Evolutionary conservation across 1,140 invertebrate genomes (phyloP), one percentile per base, ranked within the genome.

Genomic region (Sipha flava): DNA sequence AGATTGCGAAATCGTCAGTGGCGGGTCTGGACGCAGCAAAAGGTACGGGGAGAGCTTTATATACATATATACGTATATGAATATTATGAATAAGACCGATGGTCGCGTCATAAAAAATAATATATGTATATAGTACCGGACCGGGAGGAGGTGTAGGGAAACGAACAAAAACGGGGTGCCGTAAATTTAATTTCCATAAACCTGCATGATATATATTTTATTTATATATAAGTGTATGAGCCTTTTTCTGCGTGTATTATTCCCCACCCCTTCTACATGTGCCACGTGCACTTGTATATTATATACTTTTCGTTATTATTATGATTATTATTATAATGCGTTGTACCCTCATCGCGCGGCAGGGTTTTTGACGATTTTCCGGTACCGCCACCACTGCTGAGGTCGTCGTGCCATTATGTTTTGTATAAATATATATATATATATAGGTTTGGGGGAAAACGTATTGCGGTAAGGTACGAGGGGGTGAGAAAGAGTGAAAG

Each of bases 111-210:
- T n/a, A n/a, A n/a, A n/a, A n/a, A n/a, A n/a, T n/a, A n/a, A n/a
- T n/a, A n/a, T n/a, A n/a, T n/a, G 62, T 40, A 40, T 23, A 66
- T 40, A 40, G 34, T n/a, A 73, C 14, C 70, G 23, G 3, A 16
- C 26, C 1, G 57, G 18, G 5, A 7, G 6, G 26, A 7, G 21
- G 52, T 4, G 31, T 26, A 18, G 73, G n/a, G 73, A 7, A 31
- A 34, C 7, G 49, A 26, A 54, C 34, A n/a, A 26, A 57, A 52
- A 37, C n/a, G 49, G 34, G 73, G 52, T 7, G 52, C 73, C 52
- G 73, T 77, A 59, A 77, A 57, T 77, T 77, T 77, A 59, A 77
- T 77, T 77, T 77, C 73, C 73, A 77, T 77, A 77, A 77, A 77
- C 73, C 52, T 3, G 73, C 34, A 77, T 43, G 59, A 54, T 57